A percentile compares a stretch with the other conserved stretches of the same genome.
These are phyloP conservation scores for Acrobasis consociella DNA, from an alignment of 2,888 invertebrate genomes.

Conservation along the genomic window DNA sequence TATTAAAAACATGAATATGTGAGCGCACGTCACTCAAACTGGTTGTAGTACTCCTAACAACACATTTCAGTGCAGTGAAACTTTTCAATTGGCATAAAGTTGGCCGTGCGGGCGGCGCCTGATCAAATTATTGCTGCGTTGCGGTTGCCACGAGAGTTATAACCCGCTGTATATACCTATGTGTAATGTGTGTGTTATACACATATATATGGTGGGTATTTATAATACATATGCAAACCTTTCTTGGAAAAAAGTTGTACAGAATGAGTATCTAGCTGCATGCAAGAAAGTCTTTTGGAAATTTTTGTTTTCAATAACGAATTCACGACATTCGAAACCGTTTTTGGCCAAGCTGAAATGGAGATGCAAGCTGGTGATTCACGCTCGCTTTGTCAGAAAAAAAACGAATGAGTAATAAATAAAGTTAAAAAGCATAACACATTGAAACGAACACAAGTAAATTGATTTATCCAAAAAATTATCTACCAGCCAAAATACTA, in stretches of 20 bases:
- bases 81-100: slow-evolving; percentile 75
- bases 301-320: too few relatives aligned
- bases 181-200: too few relatives aligned
- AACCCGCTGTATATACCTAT: too few relatives aligned
- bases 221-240: background rate
- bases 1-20: background rate
- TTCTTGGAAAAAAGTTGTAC: too few relatives aligned
- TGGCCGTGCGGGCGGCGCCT: slow-evolving; percentile 60
- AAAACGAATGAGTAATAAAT: too few relatives aligned
- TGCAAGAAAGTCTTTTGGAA: too few relatives aligned
- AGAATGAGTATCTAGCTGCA: too few relatives aligned
- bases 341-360: too few relatives aligned
- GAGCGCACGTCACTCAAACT: slow-evolving; percentile 33
- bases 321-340: too few relatives aligned
- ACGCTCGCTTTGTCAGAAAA: too few relatives aligned
- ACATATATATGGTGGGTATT: slow-evolving; percentile 30
- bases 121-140: slow-evolving; percentile 80
- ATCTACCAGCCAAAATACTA: background rate
- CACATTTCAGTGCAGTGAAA: slow-evolving; percentile 67
- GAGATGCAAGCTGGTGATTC: too few relatives aligned
- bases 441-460: background rate
- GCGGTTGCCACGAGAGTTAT: slow-evolving; percentile 49
- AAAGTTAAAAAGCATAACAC: too few relatives aligned
- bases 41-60: slow-evolving; percentile 40
- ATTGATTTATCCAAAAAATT: background rate